These are phyloP conservation scores for Ditylenchus weischeri DNA, from an alignment of 2,888 invertebrate genomes.

Conservation along the genomic window DNA sequence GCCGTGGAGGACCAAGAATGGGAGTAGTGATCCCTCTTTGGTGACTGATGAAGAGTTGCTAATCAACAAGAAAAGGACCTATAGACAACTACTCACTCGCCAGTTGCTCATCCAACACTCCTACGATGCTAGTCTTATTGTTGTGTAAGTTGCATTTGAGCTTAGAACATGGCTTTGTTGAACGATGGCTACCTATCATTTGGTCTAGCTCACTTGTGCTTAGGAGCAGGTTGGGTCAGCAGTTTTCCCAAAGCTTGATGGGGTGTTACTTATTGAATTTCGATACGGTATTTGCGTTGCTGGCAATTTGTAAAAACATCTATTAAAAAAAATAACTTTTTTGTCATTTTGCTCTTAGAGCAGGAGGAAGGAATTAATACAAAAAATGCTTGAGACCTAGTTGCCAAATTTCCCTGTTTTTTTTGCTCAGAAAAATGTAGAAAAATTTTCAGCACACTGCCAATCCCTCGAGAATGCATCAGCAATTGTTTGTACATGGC, in stretches of 20 bases:
- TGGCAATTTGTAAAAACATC: too few relatives aligned
- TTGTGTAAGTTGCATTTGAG: conserved; percentile 70
- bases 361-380: too few relatives aligned
- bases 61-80: conserved; percentile 61
- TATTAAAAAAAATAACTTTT: too few relatives aligned
- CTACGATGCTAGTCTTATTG: conserved; percentile 75
- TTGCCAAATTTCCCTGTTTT: conserved; percentile 2
- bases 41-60: conserved; percentile 36
- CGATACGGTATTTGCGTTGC: too few relatives aligned
- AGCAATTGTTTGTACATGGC: conserved; percentile 91
- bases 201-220: too few relatives aligned
- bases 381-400: too few relatives aligned
- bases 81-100: conserved; percentile 80
- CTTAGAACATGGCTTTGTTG: not conserved
- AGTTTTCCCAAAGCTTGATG: too few relatives aligned
- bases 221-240: too few relatives aligned
- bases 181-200: too few relatives aligned
- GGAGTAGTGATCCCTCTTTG: conserved; percentile 13
- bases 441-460: conserved; percentile 71
- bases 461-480: conserved; percentile 84
- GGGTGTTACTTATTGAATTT: too few relatives aligned
- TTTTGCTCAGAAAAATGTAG: not conserved
- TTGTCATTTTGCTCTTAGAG: too few relatives aligned
- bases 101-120: conserved; percentile 80
- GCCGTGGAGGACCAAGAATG: conserved; percentile 41